Percentiles rank a stretch among this genome's conserved stretches.
These are phyloP conservation scores for Oikopleura vanhoeffeni DNA, from an alignment of 23 tunicate species.

Conservation along the genomic window DNA sequence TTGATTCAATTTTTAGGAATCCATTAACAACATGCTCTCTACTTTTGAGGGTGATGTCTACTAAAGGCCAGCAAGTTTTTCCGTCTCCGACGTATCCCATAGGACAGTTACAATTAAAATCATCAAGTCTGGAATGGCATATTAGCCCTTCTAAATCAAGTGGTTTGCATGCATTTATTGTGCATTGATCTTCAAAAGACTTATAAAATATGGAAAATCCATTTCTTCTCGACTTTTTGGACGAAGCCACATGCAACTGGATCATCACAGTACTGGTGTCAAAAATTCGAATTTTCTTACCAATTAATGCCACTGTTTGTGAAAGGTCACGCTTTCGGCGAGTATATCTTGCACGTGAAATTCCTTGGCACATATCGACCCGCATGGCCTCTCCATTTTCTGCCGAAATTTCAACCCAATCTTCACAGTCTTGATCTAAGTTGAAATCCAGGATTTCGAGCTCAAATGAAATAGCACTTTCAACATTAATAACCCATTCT, in stretches of 20 bases:
- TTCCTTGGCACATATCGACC: background rate
- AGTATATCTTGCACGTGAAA: too few relatives aligned
- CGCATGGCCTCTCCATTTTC: background rate
- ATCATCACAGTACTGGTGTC: background rate
- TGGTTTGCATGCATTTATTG: background rate
- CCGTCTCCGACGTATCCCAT: background rate
- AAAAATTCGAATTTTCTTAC: background rate
- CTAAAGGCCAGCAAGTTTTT: background rate
- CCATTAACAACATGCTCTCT: background rate
- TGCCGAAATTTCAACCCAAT: background rate
- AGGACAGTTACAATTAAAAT: background rate
- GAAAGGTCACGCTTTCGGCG: too few relatives aligned
- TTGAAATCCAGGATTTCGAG: background rate
- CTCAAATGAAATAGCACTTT: background rate
- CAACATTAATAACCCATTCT: background rate
- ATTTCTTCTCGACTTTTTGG: background rate
- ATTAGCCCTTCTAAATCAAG: background rate
- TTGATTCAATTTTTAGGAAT: background rate
- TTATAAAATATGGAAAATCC: background rate
- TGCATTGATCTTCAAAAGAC: background rate
- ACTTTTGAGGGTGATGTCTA: background rate
- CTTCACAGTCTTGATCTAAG: background rate
- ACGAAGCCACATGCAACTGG: background rate
- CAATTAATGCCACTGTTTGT: background rate
- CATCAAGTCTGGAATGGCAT: background rate